Evolutionary conservation across 2,888 invertebrate genomes (phyloP), one percentile per base, ranked within the genome.

Genomic region (Muschampia plurimacula): DNA sequence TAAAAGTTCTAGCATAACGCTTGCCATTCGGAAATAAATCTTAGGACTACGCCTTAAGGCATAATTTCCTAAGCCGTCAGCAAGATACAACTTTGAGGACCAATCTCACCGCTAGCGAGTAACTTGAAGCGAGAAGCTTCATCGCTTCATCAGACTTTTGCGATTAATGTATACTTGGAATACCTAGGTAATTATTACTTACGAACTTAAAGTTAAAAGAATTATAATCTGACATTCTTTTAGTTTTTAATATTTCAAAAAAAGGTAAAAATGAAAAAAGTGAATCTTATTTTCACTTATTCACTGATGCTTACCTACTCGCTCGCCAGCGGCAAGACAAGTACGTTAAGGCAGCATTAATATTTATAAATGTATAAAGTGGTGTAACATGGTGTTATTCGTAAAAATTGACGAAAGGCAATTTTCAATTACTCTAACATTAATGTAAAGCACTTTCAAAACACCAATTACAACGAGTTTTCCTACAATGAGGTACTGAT

Each of bases 401-500:
- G 67, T 69, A 65, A 75, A 75, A 75, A 81, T 80, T 81, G 80
- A 80, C 80, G 66, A 83, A 32, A 82, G 81, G 82, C 83, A 80
- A 79, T 80, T 79, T 69, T 81, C 78, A 77, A 78, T 80, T 76
- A 79, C 74, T 76, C 80, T 81, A 83, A 78, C 77, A 81, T 76
- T 80, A 80, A 82, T 78, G 10, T 82, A 82, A 83, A 83, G 80
- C 80, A 78, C 73, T 75, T 64, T 22, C 49, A 67, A 52, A 52
- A 70, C 60, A 71, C 15, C 36, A 36, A 64, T 36, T 70, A 64
- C 55, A 7, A 71, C 39, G 59, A 46, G 8, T 1, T 36, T 12
- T 57, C 55, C 22, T 75, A 74, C 59, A 60, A 72, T 57, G 74
- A 78, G 75, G 77, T 78, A 75, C 69, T 71, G 63, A 71, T 75